Conservation (phyloP, 2,888 invertebrate species). For the Idaea aversata region DNA sequence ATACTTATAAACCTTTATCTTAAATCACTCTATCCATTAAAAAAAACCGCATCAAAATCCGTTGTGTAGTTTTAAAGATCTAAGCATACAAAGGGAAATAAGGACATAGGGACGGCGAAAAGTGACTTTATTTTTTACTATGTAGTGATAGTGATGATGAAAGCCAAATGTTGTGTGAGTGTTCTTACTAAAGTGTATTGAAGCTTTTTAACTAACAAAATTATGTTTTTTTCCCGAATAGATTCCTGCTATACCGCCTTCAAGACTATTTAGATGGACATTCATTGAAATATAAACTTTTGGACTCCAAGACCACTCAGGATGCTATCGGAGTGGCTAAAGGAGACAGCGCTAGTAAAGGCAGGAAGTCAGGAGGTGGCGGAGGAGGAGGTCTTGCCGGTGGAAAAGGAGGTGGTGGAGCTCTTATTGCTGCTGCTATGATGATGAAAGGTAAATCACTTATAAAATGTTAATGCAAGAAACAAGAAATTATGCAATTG, state of each 20-base stretch:
- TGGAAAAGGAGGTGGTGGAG: conserved; percentile 68
- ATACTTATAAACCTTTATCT: no score
- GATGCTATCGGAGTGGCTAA: conserved; percentile 77
- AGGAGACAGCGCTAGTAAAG: conserved; percentile 64
- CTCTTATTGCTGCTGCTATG: conserved; percentile 78
- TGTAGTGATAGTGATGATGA: no score
- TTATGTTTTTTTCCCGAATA: conserved; percentile 29
- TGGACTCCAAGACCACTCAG: conserved; percentile 82
- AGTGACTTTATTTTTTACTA: no score
- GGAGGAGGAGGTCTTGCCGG: conserved; percentile 61
- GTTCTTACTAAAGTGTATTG: not conserved
- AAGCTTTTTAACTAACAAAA: not conserved
- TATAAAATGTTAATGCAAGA: no score
- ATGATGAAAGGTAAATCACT: conserved; percentile 81
- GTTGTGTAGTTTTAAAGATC: no score
- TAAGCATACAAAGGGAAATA: no score
- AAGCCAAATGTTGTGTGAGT: no score
- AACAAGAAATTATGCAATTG: not conserved
- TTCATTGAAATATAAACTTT: conserved; percentile 85
- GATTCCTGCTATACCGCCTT: conserved; percentile 84
- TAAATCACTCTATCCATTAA: no score
- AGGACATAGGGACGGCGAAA: no score
- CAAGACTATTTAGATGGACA: conserved; percentile 87
- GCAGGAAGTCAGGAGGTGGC: conserved; percentile 70
- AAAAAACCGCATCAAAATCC: no score